These are phyloP conservation scores for Eupithecia dodoneata DNA, from an alignment of 2,888 invertebrate genomes.

Conservation along the genomic window DNA sequence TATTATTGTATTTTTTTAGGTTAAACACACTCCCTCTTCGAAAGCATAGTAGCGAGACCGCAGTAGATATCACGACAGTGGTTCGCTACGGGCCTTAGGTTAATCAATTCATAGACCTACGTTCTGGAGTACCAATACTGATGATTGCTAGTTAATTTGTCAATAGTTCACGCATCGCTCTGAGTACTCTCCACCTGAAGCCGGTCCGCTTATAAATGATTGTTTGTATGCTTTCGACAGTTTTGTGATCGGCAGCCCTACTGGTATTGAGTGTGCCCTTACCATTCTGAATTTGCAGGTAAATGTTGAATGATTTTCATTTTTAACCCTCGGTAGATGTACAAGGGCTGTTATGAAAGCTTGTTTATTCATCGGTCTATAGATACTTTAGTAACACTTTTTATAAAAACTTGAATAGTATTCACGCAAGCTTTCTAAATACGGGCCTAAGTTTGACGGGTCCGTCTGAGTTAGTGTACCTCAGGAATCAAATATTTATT, in stretches of 20 bases:
- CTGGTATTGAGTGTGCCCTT: background rate
- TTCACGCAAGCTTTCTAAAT: no score
- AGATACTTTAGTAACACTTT: no score
- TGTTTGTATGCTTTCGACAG: conserved; percentile 2
- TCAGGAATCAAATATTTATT: no score
- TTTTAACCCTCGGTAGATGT: background rate
- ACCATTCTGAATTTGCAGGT: background rate
- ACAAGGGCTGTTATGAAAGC: no score
- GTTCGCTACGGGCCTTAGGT: background rate
- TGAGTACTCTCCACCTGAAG: background rate
- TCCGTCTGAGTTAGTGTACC: no score
- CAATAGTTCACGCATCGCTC: background rate
- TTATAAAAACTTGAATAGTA: no score
- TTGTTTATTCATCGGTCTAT: no score
- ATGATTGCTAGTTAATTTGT: background rate
- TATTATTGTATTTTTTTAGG: background rate
- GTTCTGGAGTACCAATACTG: background rate
- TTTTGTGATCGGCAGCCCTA: background rate
- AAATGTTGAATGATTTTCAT: background rate
- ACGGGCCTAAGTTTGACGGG: no score
- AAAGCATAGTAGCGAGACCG: no score
- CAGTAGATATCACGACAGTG: no score
- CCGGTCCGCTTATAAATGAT: background rate
- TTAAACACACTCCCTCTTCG: no score
- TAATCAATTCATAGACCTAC: background rate